A percentile compares a stretch with the other conserved stretches of the same genome.
phyloP scores from a whole-genome alignment of 2,888 invertebrate species.

The Anodontia alba region DNA sequence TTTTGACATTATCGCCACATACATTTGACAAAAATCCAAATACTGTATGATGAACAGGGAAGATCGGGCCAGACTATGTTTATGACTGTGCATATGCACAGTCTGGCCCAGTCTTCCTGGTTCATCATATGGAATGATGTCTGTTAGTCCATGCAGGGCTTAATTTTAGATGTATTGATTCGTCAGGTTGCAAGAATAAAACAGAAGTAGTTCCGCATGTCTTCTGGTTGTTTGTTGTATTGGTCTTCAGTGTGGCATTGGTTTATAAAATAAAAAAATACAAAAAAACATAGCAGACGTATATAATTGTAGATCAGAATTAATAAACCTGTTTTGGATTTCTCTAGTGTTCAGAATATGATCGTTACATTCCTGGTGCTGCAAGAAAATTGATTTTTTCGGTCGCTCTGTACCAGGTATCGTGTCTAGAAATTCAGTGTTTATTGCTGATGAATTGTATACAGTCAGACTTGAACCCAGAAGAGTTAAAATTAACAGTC shows the following conservation, averaged over 20 bases:
- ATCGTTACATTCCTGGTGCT: neutral
- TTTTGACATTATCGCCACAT: too few relatives aligned
- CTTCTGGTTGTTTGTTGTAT: neutral
- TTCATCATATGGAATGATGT: too few relatives aligned
- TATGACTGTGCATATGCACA: too few relatives aligned
- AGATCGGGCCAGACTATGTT: too few relatives aligned
- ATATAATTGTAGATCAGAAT: neutral
- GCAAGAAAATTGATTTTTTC: neutral
- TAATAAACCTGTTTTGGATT: neutral
- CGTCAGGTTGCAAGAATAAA: neutral
- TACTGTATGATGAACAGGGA: too few relatives aligned
- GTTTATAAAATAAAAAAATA: neutral
- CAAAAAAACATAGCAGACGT: neutral
- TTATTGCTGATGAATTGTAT: neutral
- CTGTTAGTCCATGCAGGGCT: too few relatives aligned
- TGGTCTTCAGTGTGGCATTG: neutral
- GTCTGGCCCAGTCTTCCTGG: too few relatives aligned
- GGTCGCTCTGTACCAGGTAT: neutral
- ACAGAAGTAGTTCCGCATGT: neutral
- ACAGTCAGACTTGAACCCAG: neutral
- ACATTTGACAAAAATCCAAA: too few relatives aligned
- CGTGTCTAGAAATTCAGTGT: neutral
- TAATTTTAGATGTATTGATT: conserved; percentile 3
- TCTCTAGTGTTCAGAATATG: neutral
- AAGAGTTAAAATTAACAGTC: neutral